Base-by-base conservation (phyloP, 2,888 invertebrate genomes). In the Protodeltote pygarga region DNA sequence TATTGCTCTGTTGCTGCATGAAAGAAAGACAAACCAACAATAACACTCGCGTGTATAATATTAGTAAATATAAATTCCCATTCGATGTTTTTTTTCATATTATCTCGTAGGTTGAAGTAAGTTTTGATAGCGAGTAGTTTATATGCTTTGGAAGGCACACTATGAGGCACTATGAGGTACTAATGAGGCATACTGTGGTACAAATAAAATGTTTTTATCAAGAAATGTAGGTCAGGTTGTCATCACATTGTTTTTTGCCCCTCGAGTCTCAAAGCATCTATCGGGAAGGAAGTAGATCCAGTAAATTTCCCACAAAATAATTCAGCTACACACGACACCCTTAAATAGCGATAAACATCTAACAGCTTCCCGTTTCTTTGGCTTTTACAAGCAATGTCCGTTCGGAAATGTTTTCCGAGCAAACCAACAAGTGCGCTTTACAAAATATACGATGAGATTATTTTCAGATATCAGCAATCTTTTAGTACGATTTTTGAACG, bases 271-370 rank as follows among this genome's bases (percentile, higher is more conserved):
- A n/a, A 21, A 21, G 25, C 32, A 25, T 44, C 46, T 35, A 39
- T 39, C 9, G 15, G 8, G 31, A 13, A 25, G 48, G 39, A 65
- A 31, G 4, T 19, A n/a, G 14, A 23, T 24, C 32, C 6, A 37
- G 38, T 53, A 29, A 53, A 42, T 39, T 42, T 29, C 11, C 4
- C 29, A 45, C 48, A 53, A 65, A 53, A 48, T 61, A 65, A 45
- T 45, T 46, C 23, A 31, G 19, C 10, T 38, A 39, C 34, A 32
- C 19, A 10, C 14, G 15, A 19, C 31, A 5, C 34, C 38, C 41
- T 64, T 33, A 49, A 49, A 53, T 38, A 42, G 35, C 41, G 35
- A 61, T 61, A 62, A 61, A 48, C 27, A 49, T 53, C 41, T 23
- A 42, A 45, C 32, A 61, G 45, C 15, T 45, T 65, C 48, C 48